Evolutionary conservation across 2,888 invertebrate genomes (phyloP).

Genomic region (Eurytoma californica): DNA sequence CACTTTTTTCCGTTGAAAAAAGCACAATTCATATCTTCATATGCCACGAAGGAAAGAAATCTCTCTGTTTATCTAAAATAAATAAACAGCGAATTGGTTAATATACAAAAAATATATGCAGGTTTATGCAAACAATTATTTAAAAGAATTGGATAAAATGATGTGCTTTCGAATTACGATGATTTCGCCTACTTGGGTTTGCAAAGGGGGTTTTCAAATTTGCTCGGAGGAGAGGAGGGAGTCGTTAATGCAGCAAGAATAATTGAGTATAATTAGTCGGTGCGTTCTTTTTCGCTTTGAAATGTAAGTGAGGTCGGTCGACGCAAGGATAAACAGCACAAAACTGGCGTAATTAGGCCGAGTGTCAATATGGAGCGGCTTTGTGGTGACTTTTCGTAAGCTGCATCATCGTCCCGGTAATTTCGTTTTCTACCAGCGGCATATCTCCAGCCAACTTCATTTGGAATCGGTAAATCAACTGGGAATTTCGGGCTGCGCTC

Average conservation of each 20-base stretch:
- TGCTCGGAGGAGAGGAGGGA: background rate
- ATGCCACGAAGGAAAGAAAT: too few species aligned
- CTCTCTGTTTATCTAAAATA: too few species aligned
- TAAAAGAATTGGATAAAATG: too few species aligned
- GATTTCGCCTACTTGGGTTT: background rate
- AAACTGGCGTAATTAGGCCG: constrained; percentile 9
- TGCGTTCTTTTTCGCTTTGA: background rate
- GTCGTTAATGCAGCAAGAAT: background rate
- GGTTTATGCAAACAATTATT: too few species aligned
- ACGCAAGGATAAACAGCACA: background rate
- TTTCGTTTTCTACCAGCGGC: background rate
- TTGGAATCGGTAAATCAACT: background rate
- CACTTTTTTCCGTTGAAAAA: too few species aligned
- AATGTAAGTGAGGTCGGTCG: background rate
- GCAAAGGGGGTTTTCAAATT: background rate
- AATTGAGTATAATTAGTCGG: background rate
- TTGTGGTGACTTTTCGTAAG: constrained; percentile 1
- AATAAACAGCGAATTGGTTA: too few species aligned
- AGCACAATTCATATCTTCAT: too few species aligned
- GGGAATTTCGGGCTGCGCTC: too few species aligned
- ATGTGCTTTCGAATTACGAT: too few species aligned
- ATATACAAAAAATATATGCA: too few species aligned
- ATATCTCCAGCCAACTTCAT: background rate
- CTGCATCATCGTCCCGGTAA: constrained; percentile 1
- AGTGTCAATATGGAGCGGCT: constrained; percentile 6